These are phyloP conservation scores for Oreochromis mossambicus DNA, from an alignment of 2,797 vertebrate species.

Conservation along the genomic window DNA sequence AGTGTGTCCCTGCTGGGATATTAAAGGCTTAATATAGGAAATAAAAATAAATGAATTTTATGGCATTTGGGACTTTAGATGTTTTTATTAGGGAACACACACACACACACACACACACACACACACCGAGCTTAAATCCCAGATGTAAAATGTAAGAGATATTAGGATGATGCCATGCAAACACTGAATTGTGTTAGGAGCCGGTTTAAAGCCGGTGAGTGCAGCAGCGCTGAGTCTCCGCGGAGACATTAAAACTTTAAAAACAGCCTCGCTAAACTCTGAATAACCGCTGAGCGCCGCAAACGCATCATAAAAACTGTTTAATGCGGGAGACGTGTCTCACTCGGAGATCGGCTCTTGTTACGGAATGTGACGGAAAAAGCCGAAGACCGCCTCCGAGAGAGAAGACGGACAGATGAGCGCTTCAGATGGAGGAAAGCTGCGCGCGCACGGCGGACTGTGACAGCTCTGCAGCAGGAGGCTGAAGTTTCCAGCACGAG, in stretches of 20 bases:
- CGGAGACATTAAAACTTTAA: fast-evolving
- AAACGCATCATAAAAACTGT: background rate
- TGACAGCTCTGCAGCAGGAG: fast-evolving
- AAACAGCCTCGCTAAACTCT: background rate
- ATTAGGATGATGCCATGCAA: background rate
- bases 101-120: too few species aligned
- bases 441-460: background rate
- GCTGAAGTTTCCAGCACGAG: background rate
- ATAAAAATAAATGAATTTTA: background rate
- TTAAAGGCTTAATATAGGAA: background rate
- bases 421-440: conserved; percentile 7
- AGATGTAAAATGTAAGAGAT: background rate
- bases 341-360: background rate
- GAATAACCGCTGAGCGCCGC: background rate
- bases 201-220: background rate
- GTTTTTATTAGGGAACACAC: background rate
- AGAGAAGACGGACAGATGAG: background rate
- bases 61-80: background rate
- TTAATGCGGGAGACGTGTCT: fast-evolving
- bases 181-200: background rate
- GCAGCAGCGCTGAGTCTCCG: background rate
- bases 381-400: conserved; percentile 25
- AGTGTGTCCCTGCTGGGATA: background rate
- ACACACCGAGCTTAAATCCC: background rate
- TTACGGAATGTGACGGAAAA: conserved; percentile 44